Evolutionary conservation across 2,888 invertebrate genomes (phyloP), one percentile per base, ranked within the genome.

Genomic region (Danaus chrysippus): DNA sequence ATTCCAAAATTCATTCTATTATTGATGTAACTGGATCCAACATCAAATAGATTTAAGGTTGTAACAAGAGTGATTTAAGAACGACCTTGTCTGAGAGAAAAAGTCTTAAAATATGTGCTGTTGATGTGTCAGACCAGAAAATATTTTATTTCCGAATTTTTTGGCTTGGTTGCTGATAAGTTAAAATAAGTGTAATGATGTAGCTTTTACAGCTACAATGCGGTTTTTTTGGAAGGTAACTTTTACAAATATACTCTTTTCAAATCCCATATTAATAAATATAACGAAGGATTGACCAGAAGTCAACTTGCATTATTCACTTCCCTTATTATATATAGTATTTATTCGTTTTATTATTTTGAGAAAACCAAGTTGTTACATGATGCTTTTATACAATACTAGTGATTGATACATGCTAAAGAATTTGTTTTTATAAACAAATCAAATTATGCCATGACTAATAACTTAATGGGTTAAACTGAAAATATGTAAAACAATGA

Each of bases 51-150:
- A 72, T 91, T 92, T 73, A 95, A 95, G 76, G 91, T 94, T 67
- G 94, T 94, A 72, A 94, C 94, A 0, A 93, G 95, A 54, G 92
- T 95, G 66, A 93, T 94, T 59, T 95, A 95, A 77, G 94, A 95
- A 79, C 93, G 94, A 58, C 92, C 93, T 3, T 92, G 95, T 60
- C 94, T 96, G 71, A 94, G 94, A 13, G 95, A 95, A 78, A 93
- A 95, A 69, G 95, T 68, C 91, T 91, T 11, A 82, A 93, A 23
- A 91, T 92, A 0, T 87, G 91, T 5, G 91, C 92, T 3, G 92
- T 92, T 1, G 87, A 91, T 42, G 91, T 92, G 3, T 83, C 87
- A 0, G 86, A 89, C 15, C 92, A 92, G 92, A 58, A 87, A 91
- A 61, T 93, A 95, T 5, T 91, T 92, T 62, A 94, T 95, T 79